A percentile compares a stretch with the other conserved stretches of the same genome.
Conservation (phyloP, 2,888 invertebrate genomes). For the Noctua pronuba region DNA sequence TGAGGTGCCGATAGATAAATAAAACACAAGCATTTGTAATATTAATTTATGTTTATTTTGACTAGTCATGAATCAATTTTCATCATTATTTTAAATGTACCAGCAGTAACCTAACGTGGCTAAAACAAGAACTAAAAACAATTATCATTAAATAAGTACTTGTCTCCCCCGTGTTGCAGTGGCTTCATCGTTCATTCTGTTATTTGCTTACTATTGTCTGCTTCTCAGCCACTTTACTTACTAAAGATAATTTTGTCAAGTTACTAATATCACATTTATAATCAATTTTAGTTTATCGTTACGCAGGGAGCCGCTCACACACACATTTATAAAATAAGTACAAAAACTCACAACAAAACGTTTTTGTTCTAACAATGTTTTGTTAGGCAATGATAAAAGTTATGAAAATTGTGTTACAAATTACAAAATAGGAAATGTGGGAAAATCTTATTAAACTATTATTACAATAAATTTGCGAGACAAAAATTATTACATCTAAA, state of each 20-base stretch:
- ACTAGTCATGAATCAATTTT: conserved; percentile 84
- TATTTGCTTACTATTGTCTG: neutral
- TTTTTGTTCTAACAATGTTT: conserved; percentile 20
- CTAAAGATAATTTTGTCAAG: conserved; percentile 58
- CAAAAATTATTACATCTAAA: conserved; percentile 38
- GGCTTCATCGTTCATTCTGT: conserved; percentile 10
- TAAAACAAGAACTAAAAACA: conserved; percentile 57
- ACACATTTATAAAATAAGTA: conserved; percentile 51
- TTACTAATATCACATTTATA: conserved; percentile 65
- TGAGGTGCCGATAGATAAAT: conserved; percentile 1
- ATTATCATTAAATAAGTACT: conserved; percentile 64
- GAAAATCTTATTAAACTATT: conserved; percentile 44
- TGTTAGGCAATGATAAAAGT: conserved; percentile 18
- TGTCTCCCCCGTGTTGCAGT: conserved; percentile 27
- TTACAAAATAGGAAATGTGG: conserved; percentile 36
- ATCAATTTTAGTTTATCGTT: conserved; percentile 42
- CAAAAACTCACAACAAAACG: conserved; percentile 33
- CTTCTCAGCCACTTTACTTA: conserved; percentile 33
- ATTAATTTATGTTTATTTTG: conserved; percentile 77
- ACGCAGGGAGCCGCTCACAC: conserved; percentile 29
- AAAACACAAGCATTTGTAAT: conserved; percentile 63
- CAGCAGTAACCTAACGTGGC: conserved; percentile 56
- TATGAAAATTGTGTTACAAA: conserved; percentile 29
- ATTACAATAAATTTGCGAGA: conserved; percentile 42
- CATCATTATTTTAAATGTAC: conserved; percentile 60